Evolutionary conservation across 2,888 invertebrate genomes (phyloP).

Genomic region (Nomada fucata): DNA sequence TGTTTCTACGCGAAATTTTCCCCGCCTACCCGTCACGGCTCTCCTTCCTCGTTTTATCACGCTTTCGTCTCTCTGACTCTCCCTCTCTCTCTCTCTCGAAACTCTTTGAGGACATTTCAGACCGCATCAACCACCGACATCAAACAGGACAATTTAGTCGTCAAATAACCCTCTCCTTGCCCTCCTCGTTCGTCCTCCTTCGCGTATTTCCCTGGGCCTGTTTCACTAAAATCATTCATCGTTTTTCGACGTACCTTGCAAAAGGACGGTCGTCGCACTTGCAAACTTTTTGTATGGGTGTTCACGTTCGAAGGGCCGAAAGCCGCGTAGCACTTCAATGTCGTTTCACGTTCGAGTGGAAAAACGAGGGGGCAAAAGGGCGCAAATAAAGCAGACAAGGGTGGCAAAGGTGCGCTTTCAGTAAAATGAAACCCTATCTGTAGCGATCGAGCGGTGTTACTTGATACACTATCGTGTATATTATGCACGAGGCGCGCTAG

Average conservation of each 20-base stretch:
- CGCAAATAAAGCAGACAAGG: not conserved
- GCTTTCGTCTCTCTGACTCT: not conserved
- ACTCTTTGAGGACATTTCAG: constrained; percentile 58
- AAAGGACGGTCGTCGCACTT: constrained; percentile 21
- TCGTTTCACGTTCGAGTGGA: constrained; percentile 1
- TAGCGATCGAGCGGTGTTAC: too few species aligned
- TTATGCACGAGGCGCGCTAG: not conserved
- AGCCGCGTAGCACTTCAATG: constrained; percentile 28
- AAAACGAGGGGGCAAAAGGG: constrained; percentile 5
- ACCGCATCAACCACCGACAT: constrained; percentile 74
- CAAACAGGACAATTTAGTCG: constrained; percentile 79
- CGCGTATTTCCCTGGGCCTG: not conserved
- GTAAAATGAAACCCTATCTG: not conserved
- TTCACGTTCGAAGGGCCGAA: constrained; percentile 21
- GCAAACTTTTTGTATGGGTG: not conserved
- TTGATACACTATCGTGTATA: not conserved
- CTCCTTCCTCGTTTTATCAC: not conserved
- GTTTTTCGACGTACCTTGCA: not conserved
- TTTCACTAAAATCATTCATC: not conserved
- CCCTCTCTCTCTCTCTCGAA: not conserved
- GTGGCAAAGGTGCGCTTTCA: constrained; percentile 1
- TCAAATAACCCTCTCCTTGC: constrained; percentile 70
- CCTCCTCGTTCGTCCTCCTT: not conserved
- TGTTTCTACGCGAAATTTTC: constrained; percentile 13
- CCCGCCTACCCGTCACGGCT: too few species aligned